A percentile compares a stretch with the other conserved stretches of the same genome.
These are phyloP conservation scores for Poecilia picta DNA, from an alignment of 2,797 vertebrate genomes.

Conservation along the genomic window DNA sequence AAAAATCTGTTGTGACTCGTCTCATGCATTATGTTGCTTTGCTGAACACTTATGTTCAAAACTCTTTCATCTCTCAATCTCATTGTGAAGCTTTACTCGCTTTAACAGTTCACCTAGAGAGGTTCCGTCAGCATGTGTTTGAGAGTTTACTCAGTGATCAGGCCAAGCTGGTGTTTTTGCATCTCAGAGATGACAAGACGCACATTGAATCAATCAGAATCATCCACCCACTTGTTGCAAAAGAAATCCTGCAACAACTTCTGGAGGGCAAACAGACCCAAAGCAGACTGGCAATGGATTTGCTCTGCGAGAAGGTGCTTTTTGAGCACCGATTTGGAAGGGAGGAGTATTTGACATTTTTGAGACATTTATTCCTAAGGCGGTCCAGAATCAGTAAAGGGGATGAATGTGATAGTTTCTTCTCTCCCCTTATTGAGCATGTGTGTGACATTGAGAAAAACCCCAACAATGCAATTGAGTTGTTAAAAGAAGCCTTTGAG, in stretches of 20 bases:
- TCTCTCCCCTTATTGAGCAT: slow-evolving; percentile 86
- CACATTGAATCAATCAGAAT: slow-evolving; percentile 82
- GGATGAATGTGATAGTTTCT: slow-evolving; percentile 79
- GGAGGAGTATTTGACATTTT: slow-evolving; percentile 77
- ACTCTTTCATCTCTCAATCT: slow-evolving; percentile 84
- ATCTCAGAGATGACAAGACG: slow-evolving; percentile 82
- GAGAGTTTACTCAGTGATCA: slow-evolving; percentile 78
- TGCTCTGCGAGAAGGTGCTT: slow-evolving; percentile 78
- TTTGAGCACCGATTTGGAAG: slow-evolving; percentile 85
- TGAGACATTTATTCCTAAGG: slow-evolving; percentile 82
- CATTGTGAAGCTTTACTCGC: slow-evolving; percentile 85
- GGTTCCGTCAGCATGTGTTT: slow-evolving; percentile 72
- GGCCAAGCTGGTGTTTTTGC: slow-evolving; percentile 83
- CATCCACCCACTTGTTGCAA: slow-evolving; percentile 85
- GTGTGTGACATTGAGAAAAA: slow-evolving; percentile 67
- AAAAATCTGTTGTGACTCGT: slow-evolving; percentile 63
- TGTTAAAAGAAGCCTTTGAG: slow-evolving; percentile 79
- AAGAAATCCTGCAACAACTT: slow-evolving; percentile 86
- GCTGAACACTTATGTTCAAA: slow-evolving; percentile 84
- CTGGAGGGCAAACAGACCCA: slow-evolving; percentile 67
- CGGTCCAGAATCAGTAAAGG: slow-evolving; percentile 82
- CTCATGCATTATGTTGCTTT: slow-evolving; percentile 84
- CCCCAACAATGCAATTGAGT: slow-evolving; percentile 76
- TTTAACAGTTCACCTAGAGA: slow-evolving; percentile 57
- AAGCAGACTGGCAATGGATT: slow-evolving; percentile 78